Evolutionary conservation across 2,113 vertebrate species (phyloP), one percentile per base, ranked within the genome.

Genomic region (Cromileptes altivelis): DNA sequence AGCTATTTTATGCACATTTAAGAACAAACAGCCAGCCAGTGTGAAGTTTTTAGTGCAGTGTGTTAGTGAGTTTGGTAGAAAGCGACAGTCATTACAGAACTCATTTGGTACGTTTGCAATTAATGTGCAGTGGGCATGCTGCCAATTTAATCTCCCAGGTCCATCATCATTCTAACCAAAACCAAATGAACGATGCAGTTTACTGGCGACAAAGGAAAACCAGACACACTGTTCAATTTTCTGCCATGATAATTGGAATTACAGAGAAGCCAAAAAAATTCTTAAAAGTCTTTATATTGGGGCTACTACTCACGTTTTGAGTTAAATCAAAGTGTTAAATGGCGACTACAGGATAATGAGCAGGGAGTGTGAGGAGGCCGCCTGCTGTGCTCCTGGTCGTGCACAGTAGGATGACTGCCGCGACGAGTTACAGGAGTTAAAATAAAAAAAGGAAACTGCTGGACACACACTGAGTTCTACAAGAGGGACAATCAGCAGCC

Each of bases 361-460:
- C 67, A 23, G 84, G 13, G n/a, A 47, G 78, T 6, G 23, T 19
- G 56, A 52, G 49, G 15, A 33, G 47, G 4, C 61, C 3, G 1
- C 60, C n/a, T 63, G 76, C 75, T 79, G 69, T 1, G 49, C 18
- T 57, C 30, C 55, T 30, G 18, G 55, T 58, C 17, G 6, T 50
- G 37, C 30, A 50, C 56, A 67, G 30, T 18, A 42, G 80, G 33
- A 57, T n/a, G 72, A 67, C 71, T 70, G 27, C 21, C 13, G 23
- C 7, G 53, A 57, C 50, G 49, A 75, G 68, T 37, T 75, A 58
- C 15, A 76, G 50, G 58, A 62, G 69, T 7, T 56, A 56, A 45
- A 69, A 85, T 76, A 77, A 83, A 85, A 85, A 85, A 80, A 76
- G 5, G 1, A 81, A 77, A 84, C 62, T 25, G 8, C 68, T 42